phyloP scores from a whole-genome alignment of 2,888 invertebrate genomes.

The Melipona bicolor region DNA sequence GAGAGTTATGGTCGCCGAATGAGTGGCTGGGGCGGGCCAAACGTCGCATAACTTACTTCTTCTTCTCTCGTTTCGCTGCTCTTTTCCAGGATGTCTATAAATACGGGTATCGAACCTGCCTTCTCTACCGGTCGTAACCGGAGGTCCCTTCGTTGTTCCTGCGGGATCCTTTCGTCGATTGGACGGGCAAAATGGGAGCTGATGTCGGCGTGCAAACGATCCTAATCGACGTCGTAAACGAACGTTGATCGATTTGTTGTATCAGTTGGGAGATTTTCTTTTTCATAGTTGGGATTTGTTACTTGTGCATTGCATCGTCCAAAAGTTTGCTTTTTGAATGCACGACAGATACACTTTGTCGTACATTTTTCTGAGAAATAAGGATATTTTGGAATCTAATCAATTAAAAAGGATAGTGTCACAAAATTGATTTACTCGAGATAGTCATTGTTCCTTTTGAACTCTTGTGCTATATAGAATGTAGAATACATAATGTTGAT shows the following conservation, averaged over 20 bases:
- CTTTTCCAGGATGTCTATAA: conserved; percentile 82
- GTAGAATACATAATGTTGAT: too few species aligned
- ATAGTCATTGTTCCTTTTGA: too few species aligned
- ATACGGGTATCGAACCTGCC: conserved; percentile 72
- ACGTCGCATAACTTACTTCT: conserved; percentile 83
- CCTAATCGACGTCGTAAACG: conserved; percentile 29
- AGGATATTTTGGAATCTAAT: too few species aligned
- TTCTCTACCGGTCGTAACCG: conserved; percentile 41
- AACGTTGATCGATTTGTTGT: conserved; percentile 17
- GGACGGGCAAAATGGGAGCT: conserved; percentile 18
- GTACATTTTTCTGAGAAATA: too few species aligned
- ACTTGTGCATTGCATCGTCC: not conserved
- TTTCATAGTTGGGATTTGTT: not conserved
- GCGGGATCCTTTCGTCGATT: conserved; percentile 20
- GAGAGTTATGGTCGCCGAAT: conserved; percentile 83
- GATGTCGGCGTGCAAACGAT: conserved; percentile 33
- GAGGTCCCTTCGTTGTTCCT: conserved; percentile 50
- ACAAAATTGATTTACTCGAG: too few species aligned
- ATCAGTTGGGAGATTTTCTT: not conserved
- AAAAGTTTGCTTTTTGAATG: too few species aligned
- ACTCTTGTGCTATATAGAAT: too few species aligned
- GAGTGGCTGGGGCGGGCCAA: conserved; percentile 83
- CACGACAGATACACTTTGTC: too few species aligned
- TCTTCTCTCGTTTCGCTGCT: conserved; percentile 65
- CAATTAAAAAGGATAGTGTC: too few species aligned